These are phyloP conservation scores for Pterocles orientalis DNA, from an alignment of 2,113 vertebrate species.

Conservation along the genomic window DNA sequence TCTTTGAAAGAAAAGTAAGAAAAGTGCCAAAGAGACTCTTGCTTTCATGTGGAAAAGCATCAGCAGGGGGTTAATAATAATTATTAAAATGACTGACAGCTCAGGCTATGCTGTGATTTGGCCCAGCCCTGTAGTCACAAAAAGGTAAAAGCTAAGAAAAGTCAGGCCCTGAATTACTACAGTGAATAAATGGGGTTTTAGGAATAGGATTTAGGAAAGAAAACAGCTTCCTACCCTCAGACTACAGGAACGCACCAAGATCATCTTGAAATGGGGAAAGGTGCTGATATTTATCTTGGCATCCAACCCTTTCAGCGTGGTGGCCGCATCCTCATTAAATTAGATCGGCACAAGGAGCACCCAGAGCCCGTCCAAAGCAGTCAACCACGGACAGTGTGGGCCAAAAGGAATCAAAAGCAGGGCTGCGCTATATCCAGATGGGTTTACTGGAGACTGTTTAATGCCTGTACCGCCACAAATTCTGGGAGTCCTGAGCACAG, in stretches of 20 bases:
- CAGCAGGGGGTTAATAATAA: slow-evolving; percentile 65
- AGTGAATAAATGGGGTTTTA: not conserved
- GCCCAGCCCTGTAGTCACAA: not conserved
- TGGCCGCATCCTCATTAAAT: not conserved
- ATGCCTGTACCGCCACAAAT: not conserved
- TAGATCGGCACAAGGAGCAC: not conserved
- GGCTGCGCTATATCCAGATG: not conserved
- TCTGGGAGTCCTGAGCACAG: not conserved
- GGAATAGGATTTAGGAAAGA: not conserved
- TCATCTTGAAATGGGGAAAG: not conserved
- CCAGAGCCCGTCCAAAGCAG: not conserved
- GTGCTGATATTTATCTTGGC: not conserved
- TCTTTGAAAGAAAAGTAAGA: slow-evolving; percentile 57
- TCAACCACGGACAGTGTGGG: not conserved
- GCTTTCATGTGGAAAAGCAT: slow-evolving; percentile 66
- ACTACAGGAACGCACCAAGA: not conserved
- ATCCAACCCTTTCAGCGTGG: not conserved
- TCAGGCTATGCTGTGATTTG: not conserved
- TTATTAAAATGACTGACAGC: slow-evolving; percentile 61
- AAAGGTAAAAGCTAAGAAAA: slow-evolving; percentile 7
- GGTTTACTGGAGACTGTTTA: not conserved
- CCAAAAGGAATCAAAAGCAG: not conserved
- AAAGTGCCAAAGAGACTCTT: slow-evolving; percentile 44
- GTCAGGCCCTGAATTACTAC: not conserved
- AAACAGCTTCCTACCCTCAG: not conserved